Evolutionary conservation across 1,140 invertebrate genomes (phyloP), one percentile per base, ranked within the genome.

Genomic region (Rhagoletis pomonella): DNA sequence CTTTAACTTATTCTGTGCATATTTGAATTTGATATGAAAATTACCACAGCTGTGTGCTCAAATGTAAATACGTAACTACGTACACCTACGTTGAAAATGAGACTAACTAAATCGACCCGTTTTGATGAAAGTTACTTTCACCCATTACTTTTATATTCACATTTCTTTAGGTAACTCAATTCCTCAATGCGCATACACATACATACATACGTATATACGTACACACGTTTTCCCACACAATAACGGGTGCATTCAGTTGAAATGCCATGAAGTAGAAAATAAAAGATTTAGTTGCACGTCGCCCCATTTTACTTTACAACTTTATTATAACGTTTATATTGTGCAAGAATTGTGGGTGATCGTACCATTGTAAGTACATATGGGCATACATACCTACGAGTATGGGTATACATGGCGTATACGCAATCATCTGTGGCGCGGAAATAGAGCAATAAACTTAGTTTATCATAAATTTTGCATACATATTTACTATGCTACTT

Each of bases 381-480:
- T 0, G 29, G 29, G 12, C 3, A 67, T 67, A 4, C 58, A 7
- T 59, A 59, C 12, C 10, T 67, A 29, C 42, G 9, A 39, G 19
- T 73, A 3, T 67, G 29, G 29, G 4, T 9, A 4, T 44, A 42
- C 39, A 69, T 69, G 65, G 65, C 65, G 65, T 69, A 69, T 69
- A 69, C 65, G 65, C 65, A 69, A 69, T 69, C 10, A 39, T 12
- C 39, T 44, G 65, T 69, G 42, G 42, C 29, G 65, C 65, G 65
- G 65, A 73, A 73, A 47, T 73, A 73, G 14, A 47, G 67, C 39
- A 47, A 73, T 73, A 73, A 73, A 73, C 67, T 69, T 39, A 69
- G 67, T 69, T 47, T 69, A 42, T 4, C 3, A 47, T 73, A 73
- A 44, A 73, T 73, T 73, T 73, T 73, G 67, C 67, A 73, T 73